Evolutionary conservation across 2,888 invertebrate genomes (phyloP).

Genomic region (Parnassius orleans): DNA sequence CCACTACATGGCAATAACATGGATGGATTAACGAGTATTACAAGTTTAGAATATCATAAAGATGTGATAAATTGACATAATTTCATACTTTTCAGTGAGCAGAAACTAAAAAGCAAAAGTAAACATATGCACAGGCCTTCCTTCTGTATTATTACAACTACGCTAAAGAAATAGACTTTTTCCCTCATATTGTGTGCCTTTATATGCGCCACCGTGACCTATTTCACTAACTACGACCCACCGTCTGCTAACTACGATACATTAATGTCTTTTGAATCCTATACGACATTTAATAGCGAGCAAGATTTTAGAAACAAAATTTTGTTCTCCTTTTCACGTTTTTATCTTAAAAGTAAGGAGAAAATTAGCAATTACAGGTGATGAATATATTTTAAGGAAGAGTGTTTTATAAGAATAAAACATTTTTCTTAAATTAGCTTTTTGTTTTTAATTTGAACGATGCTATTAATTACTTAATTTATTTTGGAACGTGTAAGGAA

Average conservation of each 20-base stretch:
- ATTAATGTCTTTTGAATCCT: slow-evolving; percentile 22
- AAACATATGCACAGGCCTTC: slow-evolving; percentile 1
- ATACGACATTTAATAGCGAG: slow-evolving; percentile 3
- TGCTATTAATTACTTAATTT: too few species aligned
- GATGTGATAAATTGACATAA: not conserved
- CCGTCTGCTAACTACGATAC: slow-evolving; percentile 20
- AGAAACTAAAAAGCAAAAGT: slow-evolving; percentile 2
- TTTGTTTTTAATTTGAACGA: too few species aligned
- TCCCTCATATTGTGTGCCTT: slow-evolving; percentile 15
- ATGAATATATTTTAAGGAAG: too few species aligned
- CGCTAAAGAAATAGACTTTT: slow-evolving; percentile 21
- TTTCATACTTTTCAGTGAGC: not conserved
- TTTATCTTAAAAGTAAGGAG: too few species aligned
- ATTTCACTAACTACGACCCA: slow-evolving; percentile 17
- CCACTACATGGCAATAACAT: too few species aligned
- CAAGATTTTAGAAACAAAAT: not conserved
- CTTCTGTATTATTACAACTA: slow-evolving; percentile 7
- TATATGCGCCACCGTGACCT: slow-evolving; percentile 18
- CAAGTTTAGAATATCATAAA: too few species aligned
- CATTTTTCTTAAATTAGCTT: too few species aligned
- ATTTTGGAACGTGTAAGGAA: too few species aligned
- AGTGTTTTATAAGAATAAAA: too few species aligned
- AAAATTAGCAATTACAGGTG: too few species aligned
- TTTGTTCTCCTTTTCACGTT: too few species aligned
- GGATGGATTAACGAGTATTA: too few species aligned